Conservation (phyloP, 2,888 invertebrate genomes). For the Phlogophora meticulosa region DNA sequence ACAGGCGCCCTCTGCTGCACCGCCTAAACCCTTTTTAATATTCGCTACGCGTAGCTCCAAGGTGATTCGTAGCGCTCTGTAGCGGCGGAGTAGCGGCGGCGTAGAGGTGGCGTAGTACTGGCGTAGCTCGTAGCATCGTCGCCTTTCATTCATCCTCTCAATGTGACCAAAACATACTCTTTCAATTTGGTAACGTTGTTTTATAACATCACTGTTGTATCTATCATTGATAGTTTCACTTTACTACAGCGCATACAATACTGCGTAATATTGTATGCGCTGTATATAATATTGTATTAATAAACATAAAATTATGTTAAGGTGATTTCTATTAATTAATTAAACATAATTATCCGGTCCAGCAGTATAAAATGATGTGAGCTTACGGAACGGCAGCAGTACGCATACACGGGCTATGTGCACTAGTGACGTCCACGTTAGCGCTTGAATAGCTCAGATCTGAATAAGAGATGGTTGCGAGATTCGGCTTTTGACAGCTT, state of each 20-base stretch:
- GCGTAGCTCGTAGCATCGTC: conserved; percentile 39
- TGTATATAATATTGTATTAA: neutral
- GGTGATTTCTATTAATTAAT: too few relatives aligned
- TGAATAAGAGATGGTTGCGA: neutral
- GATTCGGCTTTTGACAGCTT: neutral
- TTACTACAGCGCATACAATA: neutral
- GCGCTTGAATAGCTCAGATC: neutral
- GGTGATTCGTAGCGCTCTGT: conserved; percentile 39
- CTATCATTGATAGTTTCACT: too few relatives aligned
- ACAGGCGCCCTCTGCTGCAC: conserved; percentile 62
- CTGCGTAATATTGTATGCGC: neutral
- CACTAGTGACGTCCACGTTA: too few relatives aligned
- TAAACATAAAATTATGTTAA: too few relatives aligned
- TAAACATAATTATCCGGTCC: too few relatives aligned
- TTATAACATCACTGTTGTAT: neutral
- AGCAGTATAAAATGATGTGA: too few relatives aligned
- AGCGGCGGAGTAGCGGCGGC: neutral
- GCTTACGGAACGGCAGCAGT: too few relatives aligned
- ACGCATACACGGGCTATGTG: too few relatives aligned
- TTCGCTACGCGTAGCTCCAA: conserved; percentile 61
- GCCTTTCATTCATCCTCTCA: too few relatives aligned
- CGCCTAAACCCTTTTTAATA: conserved; percentile 66
- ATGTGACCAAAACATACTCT: too few relatives aligned
- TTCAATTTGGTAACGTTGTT: too few relatives aligned
- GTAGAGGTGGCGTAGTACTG: conserved; percentile 23